Evolutionary conservation across 2,113 vertebrate species (phyloP), one percentile per base, ranked within the genome.

Genomic region (Pseudolaguvia tuberculata): DNA sequence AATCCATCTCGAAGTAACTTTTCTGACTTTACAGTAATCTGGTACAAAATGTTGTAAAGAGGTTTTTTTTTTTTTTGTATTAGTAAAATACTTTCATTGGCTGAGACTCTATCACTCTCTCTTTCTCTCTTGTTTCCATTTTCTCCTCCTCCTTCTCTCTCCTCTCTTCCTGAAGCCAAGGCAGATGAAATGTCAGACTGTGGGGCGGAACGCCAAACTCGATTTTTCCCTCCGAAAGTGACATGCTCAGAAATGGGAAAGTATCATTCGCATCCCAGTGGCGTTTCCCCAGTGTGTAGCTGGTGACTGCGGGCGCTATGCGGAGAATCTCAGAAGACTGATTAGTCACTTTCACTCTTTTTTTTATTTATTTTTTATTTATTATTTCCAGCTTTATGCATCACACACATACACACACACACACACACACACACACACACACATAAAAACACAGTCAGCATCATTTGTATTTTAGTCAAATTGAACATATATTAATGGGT

Each of bases 171-270:
- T 55, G 25, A 73, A 63, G 59, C 59, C 65, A 9, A 20, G 18
- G 48, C 59, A 55, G 48, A 74, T 53, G 31, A 74, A 65, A 74
- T 74, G 72, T 74, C 72, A 65, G 72, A 50, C 51, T 53, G n/a
- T 65, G 48, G 48, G 59, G 72, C 4, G 21, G 72, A 74, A 53
- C 31, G 7, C 29, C 42, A 57, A 31, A 29, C 70, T 42, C 39
- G 42, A 58, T 48, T 31, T 58, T 29, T 17, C 45, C n/a, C 27
- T 31, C 29, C 21, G 20, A 70, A 61, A 61, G 55, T 72, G 56
- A 72, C 45, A 31, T 31, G 27, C 23, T 66, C 62, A 25, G 42
- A 18, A 25, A 25, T 17, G 0, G 8, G 21, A 48, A 48, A 25
- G 21, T n/a, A 59, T 59, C 70, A 48, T 59, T 3, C 23, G 2